phyloP scores from a whole-genome alignment of 2,888 invertebrate species.

The Sipha maydis region DNA sequence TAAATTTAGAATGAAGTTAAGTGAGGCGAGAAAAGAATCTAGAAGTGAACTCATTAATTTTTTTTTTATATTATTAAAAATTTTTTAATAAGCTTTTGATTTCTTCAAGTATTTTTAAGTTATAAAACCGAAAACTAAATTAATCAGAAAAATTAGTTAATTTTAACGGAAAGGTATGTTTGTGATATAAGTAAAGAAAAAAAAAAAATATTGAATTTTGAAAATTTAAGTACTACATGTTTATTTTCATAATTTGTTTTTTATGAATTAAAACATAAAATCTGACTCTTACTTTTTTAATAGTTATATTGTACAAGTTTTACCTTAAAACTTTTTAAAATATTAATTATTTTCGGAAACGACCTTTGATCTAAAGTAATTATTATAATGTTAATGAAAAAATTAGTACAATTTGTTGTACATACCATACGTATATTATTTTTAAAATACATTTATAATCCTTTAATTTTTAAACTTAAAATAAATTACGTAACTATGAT shows the following conservation, averaged over 20 bases:
- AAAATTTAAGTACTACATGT: no score
- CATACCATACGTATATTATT: neutral
- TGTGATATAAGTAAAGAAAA: no score
- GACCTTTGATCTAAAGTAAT: neutral
- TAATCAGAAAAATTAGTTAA: neutral
- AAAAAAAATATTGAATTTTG: no score
- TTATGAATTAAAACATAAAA: no score
- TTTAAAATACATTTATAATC: neutral
- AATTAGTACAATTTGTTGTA: no score
- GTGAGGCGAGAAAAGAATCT: neutral
- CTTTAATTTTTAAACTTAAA: neutral
- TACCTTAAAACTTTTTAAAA: no score
- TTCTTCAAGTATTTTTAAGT: neutral
- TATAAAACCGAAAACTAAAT: neutral
- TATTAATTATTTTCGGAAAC: neutral
- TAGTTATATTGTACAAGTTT: no score
- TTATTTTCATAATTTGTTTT: no score
- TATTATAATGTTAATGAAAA: neutral
- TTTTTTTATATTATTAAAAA: neutral
- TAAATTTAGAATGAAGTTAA: neutral
- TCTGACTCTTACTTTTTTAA: no score
- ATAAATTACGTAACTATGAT: neutral
- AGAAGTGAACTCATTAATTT: neutral
- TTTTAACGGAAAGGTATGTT: no score
- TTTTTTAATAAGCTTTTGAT: neutral